These are phyloP conservation scores for Gymnoscopelus braueri DNA, from an alignment of 2,797 vertebrate species.

Conservation along the genomic window DNA sequence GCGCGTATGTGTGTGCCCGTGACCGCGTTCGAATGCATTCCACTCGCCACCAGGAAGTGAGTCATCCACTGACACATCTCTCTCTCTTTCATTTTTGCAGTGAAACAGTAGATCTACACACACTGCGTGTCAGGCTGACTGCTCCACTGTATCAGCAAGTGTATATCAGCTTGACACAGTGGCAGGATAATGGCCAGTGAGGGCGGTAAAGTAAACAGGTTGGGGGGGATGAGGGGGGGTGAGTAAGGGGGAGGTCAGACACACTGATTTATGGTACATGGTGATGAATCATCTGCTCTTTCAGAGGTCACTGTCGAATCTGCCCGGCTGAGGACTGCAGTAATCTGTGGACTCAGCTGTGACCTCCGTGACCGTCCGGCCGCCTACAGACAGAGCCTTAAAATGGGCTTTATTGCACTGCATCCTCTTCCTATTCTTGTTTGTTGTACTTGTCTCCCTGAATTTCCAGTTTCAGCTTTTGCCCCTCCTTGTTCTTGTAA, in stretches of 20 bases:
- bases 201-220: constrained; percentile 71
- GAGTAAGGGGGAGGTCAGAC: constrained; percentile 70
- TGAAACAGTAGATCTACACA: no score
- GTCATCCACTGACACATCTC: no score
- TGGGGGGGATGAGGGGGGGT: constrained; percentile 50
- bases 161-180: constrained; percentile 23
- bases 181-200: constrained; percentile 51
- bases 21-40: no score
- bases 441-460: constrained; percentile 37
- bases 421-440: constrained; percentile 53
- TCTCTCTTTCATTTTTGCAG: no score
- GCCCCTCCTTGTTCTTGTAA: constrained; percentile 13
- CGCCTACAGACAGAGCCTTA: constrained; percentile 43
- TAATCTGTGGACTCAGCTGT: constrained; percentile 83
- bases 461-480: constrained; percentile 26
- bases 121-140: no score
- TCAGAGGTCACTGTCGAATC: constrained; percentile 68
- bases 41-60: no score
- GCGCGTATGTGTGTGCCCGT: no score
- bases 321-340: constrained; percentile 54
- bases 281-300: constrained; percentile 79
- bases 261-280: constrained; percentile 74
- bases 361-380: constrained; percentile 70
- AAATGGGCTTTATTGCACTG: constrained; percentile 41
- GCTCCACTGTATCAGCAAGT: constrained; percentile 10